phyloP scores from a whole-genome alignment of 2,113 vertebrate genomes.

The Varanus salvator region DNA sequence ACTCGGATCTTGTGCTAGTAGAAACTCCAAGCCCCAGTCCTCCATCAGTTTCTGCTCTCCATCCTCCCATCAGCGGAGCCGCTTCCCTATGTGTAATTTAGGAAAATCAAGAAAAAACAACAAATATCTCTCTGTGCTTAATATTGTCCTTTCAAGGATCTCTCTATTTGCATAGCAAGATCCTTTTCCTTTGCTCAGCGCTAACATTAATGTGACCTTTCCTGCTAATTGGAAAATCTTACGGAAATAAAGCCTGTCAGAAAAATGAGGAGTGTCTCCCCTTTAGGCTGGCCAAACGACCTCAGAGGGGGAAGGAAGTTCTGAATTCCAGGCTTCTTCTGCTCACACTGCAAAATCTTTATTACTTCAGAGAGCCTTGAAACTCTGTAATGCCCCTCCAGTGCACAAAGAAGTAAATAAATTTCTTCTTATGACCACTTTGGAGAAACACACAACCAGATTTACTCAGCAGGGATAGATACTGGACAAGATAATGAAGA shows the following conservation, averaged over 20 bases:
- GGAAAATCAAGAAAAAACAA: slow-evolving; percentile 60
- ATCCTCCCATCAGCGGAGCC: background rate
- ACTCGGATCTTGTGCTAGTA: background rate
- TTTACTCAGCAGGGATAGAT: slow-evolving; percentile 89
- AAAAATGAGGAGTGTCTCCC: slow-evolving; percentile 86
- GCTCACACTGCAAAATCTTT: slow-evolving; percentile 92
- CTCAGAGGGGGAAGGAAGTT: slow-evolving; percentile 87
- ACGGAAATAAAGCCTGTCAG: slow-evolving; percentile 95
- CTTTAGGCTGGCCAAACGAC: slow-evolving; percentile 87
- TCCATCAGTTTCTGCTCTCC: too few relatives aligned
- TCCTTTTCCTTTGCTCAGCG: slow-evolving; percentile 74
- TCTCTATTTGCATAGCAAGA: slow-evolving; percentile 82
- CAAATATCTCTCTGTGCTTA: background rate
- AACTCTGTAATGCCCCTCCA: slow-evolving; percentile 87
- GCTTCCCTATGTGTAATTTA: slow-evolving; percentile 50
- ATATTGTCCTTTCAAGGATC: slow-evolving; percentile 81
- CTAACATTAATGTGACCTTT: slow-evolving; percentile 93
- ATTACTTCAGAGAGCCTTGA: slow-evolving; percentile 87
- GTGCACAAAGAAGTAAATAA: slow-evolving; percentile 90
- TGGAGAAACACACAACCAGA: slow-evolving; percentile 91
- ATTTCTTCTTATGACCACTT: slow-evolving; percentile 92
- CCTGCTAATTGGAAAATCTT: slow-evolving; percentile 98
- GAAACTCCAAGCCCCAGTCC: background rate
- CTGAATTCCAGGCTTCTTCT: slow-evolving; percentile 86
- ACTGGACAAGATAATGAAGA: slow-evolving; percentile 92